These are phyloP conservation scores for Pteruthius melanotis DNA, from an alignment of 2,113 vertebrate genomes.

Conservation along the genomic window DNA sequence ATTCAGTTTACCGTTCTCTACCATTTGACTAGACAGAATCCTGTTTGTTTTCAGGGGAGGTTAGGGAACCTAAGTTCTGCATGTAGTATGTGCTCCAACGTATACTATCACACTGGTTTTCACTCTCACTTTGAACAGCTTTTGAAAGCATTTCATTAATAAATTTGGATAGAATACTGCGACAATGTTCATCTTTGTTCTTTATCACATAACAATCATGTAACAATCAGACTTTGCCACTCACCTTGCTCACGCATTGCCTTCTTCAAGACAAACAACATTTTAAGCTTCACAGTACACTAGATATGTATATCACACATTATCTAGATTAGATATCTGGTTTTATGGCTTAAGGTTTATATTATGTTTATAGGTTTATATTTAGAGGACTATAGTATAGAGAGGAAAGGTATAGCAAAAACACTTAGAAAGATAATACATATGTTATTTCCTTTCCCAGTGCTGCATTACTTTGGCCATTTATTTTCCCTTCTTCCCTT, in stretches of 20 bases:
- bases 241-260: not conserved
- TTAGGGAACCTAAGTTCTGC: not conserved
- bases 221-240: not conserved
- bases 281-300: not conserved
- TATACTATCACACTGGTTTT: not conserved
- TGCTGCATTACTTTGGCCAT: not conserved
- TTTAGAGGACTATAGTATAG: not conserved
- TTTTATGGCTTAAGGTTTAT: not conserved
- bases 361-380: not conserved
- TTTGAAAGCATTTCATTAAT: not conserved
- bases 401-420: not conserved
- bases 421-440: not conserved
- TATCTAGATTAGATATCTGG: not conserved
- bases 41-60: not conserved
- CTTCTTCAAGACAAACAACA: not conserved
- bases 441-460: not conserved
- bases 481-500: not conserved
- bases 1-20: not conserved
- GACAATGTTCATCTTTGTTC: not conserved
- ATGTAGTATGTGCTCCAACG: not conserved
- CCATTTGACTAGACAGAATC: not conserved
- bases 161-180: not conserved
- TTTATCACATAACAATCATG: fast-evolving
- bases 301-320: not conserved
- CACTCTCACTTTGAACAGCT: not conserved